These are phyloP conservation scores for Solenodon paradoxus DNA, from an alignment of 2,113 vertebrate genomes.

Conservation along the genomic window DNA sequence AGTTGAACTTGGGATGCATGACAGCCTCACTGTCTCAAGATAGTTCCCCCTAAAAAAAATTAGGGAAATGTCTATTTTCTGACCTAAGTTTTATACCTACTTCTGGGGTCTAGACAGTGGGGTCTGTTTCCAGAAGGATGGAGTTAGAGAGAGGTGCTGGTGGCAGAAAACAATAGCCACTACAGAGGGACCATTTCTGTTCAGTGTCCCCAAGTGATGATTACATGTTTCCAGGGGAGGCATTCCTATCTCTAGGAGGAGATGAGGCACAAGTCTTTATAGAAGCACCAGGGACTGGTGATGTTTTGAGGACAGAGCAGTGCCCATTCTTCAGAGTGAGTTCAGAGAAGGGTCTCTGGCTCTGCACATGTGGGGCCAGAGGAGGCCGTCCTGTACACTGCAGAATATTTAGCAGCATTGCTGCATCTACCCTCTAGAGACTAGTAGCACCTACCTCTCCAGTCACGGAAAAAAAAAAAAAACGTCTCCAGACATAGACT, in stretches of 20 bases:
- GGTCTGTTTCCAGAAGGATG: neutral
- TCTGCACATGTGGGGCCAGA: neutral
- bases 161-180: neutral
- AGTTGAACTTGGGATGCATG: neutral
- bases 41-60: neutral
- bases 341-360: neutral
- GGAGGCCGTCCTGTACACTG: neutral
- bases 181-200: neutral
- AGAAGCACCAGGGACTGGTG: neutral
- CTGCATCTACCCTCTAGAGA: neutral
- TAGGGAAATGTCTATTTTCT: neutral
- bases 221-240: neutral
- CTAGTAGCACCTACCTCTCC: neutral
- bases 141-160: neutral
- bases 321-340: neutral
- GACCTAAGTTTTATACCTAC: neutral
- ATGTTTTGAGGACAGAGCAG: neutral
- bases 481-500: neutral
- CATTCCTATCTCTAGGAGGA: neutral
- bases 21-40: neutral
- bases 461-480: neutral
- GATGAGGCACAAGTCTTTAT: neutral
- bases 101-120: neutral
- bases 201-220: neutral
- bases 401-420: neutral